Conservation (phyloP, 2,888 invertebrate genomes). For the Eilema griseolum region DNA sequence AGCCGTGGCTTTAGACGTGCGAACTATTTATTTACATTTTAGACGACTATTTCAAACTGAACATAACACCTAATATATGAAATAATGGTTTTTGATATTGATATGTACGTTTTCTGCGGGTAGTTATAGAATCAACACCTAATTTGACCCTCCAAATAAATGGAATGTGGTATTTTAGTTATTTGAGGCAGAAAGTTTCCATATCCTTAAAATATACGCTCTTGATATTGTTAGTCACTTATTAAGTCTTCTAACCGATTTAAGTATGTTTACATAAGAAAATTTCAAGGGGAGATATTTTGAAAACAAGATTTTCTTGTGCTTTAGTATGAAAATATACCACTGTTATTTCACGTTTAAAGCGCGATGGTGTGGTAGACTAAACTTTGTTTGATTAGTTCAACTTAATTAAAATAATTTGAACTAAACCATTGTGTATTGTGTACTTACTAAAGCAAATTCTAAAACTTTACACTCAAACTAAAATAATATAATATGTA, state of each 20-base stretch:
- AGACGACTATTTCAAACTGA: conserved; percentile 14
- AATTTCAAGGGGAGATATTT: background rate
- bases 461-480: conserved; percentile 56
- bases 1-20: conserved; percentile 4
- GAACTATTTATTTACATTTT: conserved; percentile 24
- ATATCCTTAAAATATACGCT: conserved; percentile 30
- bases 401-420: conserved; percentile 34
- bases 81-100: conserved; percentile 38
- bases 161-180: conserved; percentile 70
- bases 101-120: conserved; percentile 59
- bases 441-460: conserved; percentile 46
- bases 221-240: background rate
- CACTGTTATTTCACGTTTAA: conserved; percentile 14
- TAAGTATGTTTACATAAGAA: background rate
- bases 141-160: conserved; percentile 50
- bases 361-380: conserved; percentile 7
- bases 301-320: conserved; percentile 24
- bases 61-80: conserved; percentile 31
- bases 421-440: conserved; percentile 47
- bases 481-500: conserved; percentile 46
- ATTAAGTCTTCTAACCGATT: conserved; percentile 12
- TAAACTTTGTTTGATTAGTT: conserved; percentile 20
- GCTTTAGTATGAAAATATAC: conserved; percentile 20
- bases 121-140: conserved; percentile 42
- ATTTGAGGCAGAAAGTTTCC: conserved; percentile 49